Evolutionary conservation across 2,888 invertebrate genomes (phyloP).

Genomic region (Mechanitis messenoides): DNA sequence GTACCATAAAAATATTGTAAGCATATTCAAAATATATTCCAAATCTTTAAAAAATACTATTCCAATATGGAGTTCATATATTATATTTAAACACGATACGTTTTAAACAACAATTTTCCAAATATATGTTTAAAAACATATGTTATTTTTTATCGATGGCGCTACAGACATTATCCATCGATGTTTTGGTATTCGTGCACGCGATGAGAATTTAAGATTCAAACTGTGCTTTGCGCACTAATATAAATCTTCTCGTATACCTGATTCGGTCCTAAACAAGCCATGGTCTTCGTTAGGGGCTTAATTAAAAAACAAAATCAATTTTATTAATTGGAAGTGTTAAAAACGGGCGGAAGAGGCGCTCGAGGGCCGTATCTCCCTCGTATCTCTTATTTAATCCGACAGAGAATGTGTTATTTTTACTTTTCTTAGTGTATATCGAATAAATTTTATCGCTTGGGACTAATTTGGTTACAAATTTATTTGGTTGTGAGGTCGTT

Average conservation of each 20-base stretch:
- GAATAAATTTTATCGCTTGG: conserved; percentile 75
- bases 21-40: not conserved
- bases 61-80: conserved; percentile 5
- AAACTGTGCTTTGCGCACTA: conserved; percentile 69
- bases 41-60: conserved; percentile 8
- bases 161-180: conserved; percentile 54
- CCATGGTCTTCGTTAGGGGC: conserved; percentile 65
- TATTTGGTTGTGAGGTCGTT: conserved; percentile 74
- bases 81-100: conserved; percentile 6
- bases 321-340: conserved; percentile 78
- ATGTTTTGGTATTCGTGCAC: conserved; percentile 44
- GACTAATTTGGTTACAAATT: conserved; percentile 78
- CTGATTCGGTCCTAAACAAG: conserved; percentile 65
- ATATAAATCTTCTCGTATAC: conserved; percentile 72
- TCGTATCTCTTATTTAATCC: conserved; percentile 75
- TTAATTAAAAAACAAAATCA: conserved; percentile 77
- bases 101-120: conserved; percentile 31
- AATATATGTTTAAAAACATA: conserved; percentile 53
- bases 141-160: conserved; percentile 47
- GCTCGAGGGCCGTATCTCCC: conserved; percentile 63
- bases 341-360: conserved; percentile 75
- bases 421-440: conserved; percentile 74
- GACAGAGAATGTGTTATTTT: conserved; percentile 76
- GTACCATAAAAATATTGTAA: conserved; percentile 2
- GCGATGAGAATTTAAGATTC: conserved; percentile 48